Base-by-base conservation (phyloP, 2,888 invertebrate species). In the Lochmaea capreae region DNA sequence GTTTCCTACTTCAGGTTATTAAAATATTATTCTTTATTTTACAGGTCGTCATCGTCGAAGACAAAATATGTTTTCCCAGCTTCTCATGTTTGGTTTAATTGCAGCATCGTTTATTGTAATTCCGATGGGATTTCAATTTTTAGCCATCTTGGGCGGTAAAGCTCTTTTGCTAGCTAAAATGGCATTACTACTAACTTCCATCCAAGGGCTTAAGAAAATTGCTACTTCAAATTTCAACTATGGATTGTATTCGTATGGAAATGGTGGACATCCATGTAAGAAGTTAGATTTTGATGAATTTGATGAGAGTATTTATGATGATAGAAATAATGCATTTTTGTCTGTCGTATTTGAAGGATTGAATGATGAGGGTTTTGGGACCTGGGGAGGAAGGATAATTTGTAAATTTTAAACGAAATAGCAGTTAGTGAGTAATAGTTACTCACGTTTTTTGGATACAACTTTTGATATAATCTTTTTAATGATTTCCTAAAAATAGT, bases 101-200 rank as follows among this genome's bases (percentile, higher is more conserved):
- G 91, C 94, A 16, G 90, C 95, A 83, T 93, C 94, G 0, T 91
- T 94, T 85, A 91, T 95, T 4, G 84, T 95, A 0, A 89, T 95
- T 14, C 95, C 95, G 0, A 92, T 95, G 91, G 95, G 95, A 14
- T 95, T 95, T 84, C 95, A 95, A 85, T 93, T 95, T 85, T 89
- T 95, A 1, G 94, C 95, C 0, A 93, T 95, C 0, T 89, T 95
- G 1, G 94, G 94, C 6, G 95, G 95, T 43, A 95, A 95, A 84
- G 95, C 95, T 0, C 85, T 95, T 4, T 86, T 95, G 0, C 87
- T 95, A 22, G 94, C 95, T 3, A 95, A 95, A 88, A 92, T 95
- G 91, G 95, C 95, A 0, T 87, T 95, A 6, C 89, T 95, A 65
- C 87, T 95, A 12, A 93, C 94, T 3, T 93, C 94, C 0, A 93